Evolutionary conservation across 2,797 vertebrate genomes (phyloP).

Genomic region (Arnoldichthys spilopterus): DNA sequence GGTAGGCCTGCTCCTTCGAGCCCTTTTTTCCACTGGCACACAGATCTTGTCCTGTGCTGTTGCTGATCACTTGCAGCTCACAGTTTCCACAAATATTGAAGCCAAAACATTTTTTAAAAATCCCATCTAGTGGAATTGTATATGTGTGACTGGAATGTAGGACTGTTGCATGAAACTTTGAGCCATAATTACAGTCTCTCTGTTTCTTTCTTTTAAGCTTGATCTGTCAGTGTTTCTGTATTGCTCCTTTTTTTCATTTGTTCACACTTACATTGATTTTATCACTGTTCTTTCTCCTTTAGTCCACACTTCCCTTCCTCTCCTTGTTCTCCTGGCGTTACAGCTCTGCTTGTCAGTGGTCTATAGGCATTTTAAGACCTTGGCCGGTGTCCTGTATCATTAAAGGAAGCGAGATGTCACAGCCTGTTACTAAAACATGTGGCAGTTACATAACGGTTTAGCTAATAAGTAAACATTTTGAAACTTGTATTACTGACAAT

Average conservation of each 20-base stretch:
- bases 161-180: slow-evolving; percentile 2
- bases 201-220: not conserved
- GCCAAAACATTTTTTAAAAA: slow-evolving; percentile 47
- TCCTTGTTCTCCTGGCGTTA: not conserved
- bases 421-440: not conserved
- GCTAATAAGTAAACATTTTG: slow-evolving; percentile 14
- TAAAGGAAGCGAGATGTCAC: not conserved
- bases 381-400: not conserved
- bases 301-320: not conserved
- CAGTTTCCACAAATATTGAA: slow-evolving; percentile 56
- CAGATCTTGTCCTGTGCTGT: slow-evolving; percentile 56
- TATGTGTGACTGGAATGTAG: not conserved
- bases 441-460: not conserved
- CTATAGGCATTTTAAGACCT: not conserved
- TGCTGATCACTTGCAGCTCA: slow-evolving; percentile 48
- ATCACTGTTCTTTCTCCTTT: not conserved
- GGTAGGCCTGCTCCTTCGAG: slow-evolving; percentile 32
- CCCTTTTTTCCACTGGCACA: slow-evolving; percentile 47
- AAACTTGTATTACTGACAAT: not conserved
- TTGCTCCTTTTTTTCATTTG: not conserved
- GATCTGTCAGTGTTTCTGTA: not conserved
- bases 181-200: not conserved
- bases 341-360: not conserved
- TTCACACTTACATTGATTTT: not conserved
- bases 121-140: not conserved